A percentile compares a stretch with the other conserved stretches of the same genome.
phyloP scores from a whole-genome alignment of 1,140 invertebrate genomes.

The Orius laevigatus region DNA sequence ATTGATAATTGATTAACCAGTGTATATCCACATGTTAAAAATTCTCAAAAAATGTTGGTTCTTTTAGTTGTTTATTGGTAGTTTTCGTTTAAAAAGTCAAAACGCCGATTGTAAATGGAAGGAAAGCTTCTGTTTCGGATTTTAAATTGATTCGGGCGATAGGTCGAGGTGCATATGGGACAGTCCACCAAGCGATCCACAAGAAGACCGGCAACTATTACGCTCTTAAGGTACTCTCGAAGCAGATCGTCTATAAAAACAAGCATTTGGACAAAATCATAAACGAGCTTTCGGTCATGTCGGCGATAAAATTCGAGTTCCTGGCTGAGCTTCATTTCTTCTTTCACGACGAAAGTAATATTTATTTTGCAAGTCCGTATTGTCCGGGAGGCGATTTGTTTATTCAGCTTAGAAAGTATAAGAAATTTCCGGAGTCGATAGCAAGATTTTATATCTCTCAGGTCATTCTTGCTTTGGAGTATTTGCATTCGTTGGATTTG shows the following conservation, averaged over 20 bases:
- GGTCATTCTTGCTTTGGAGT: slow-evolving; percentile 32
- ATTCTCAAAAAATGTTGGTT: no score
- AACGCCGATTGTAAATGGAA: no score
- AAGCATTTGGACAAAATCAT: neutral
- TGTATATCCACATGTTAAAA: no score
- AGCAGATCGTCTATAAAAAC: neutral
- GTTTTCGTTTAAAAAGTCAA: no score
- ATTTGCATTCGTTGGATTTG: no score
- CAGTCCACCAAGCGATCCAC: neutral
- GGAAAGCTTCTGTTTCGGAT: no score
- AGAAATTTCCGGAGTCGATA: slow-evolving; percentile 62
- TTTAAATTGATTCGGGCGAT: neutral
- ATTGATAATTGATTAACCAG: no score
- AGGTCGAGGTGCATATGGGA: neutral
- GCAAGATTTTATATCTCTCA: slow-evolving; percentile 85
- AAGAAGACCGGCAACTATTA: neutral
- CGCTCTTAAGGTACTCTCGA: neutral
- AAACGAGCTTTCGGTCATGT: neutral
- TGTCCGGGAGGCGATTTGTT: slow-evolving; percentile 72
- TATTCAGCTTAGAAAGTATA: slow-evolving; percentile 39
- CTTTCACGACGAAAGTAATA: slow-evolving; percentile 70
- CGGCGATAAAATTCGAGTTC: neutral
- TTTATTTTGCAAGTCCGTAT: slow-evolving; percentile 68
- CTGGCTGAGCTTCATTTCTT: slow-evolving; percentile 49
- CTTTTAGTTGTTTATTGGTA: no score